phyloP scores from a whole-genome alignment of 2,797 vertebrate genomes.

The Lophius americanus region DNA sequence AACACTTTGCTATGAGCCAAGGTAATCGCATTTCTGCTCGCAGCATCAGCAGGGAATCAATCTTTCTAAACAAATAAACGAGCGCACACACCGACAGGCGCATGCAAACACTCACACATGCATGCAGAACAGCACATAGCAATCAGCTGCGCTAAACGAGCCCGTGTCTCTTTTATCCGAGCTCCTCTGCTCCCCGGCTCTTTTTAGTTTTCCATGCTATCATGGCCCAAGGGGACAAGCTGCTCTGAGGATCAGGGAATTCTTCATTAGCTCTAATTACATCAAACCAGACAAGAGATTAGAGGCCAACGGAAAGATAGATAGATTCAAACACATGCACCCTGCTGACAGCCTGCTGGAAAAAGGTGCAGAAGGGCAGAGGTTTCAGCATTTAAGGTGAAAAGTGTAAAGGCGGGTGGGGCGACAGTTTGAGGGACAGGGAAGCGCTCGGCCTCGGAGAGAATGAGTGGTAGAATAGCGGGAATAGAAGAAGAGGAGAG shows the following conservation, averaged over 20 bases:
- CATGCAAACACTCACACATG: slow-evolving; percentile 20
- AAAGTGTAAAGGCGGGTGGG: slow-evolving; percentile 59
- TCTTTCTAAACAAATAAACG: slow-evolving; percentile 80
- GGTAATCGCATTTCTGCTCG: slow-evolving; percentile 76
- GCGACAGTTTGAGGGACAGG: slow-evolving; percentile 50
- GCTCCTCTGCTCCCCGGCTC: slow-evolving; percentile 67
- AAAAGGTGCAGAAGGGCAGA: slow-evolving; percentile 43
- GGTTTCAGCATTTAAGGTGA: slow-evolving; percentile 68
- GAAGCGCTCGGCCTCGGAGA: slow-evolving; percentile 57
- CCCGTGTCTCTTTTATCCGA: slow-evolving; percentile 73
- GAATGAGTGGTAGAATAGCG: slow-evolving; percentile 34
- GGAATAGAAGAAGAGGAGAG: slow-evolving; percentile 57
- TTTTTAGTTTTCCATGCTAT: slow-evolving; percentile 71
- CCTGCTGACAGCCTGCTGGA: slow-evolving; percentile 47
- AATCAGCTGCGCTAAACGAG: slow-evolving; percentile 76
- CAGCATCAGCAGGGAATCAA: slow-evolving; percentile 79
- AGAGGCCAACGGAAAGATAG: slow-evolving; percentile 69
- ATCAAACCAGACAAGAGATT: slow-evolving; percentile 82
- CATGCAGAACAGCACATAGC: slow-evolving; percentile 60
- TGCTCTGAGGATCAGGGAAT: slow-evolving; percentile 79
- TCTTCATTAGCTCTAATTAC: slow-evolving; percentile 85
- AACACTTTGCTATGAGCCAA: slow-evolving; percentile 66
- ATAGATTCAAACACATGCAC: slow-evolving; percentile 32
- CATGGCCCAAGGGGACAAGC: slow-evolving; percentile 70
- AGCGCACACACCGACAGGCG: slow-evolving; percentile 35